phyloP scores from a whole-genome alignment of 2,113 vertebrate species.

The Aix galericulata region DNA sequence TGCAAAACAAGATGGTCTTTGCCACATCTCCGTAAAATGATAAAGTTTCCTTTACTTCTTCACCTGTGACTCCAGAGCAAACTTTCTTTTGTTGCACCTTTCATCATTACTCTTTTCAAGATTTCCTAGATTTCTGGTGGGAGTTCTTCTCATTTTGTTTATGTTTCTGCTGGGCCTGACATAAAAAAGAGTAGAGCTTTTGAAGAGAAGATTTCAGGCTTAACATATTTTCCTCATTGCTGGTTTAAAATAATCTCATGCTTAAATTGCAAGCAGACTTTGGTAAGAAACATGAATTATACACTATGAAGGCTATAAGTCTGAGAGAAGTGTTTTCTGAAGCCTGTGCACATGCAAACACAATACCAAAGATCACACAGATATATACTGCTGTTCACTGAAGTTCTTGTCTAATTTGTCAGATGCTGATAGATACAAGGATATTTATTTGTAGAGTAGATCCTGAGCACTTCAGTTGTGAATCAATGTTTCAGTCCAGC shows the following conservation, averaged over 20 bases:
- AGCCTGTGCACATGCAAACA: neutral
- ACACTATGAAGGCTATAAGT: no score
- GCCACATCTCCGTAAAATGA: constrained; percentile 27
- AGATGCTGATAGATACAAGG: neutral
- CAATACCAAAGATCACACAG: neutral
- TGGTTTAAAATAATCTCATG: neutral
- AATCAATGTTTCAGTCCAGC: rapidly evolving
- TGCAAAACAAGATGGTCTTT: constrained; percentile 12
- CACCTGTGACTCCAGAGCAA: constrained; percentile 55
- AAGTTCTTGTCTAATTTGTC: neutral
- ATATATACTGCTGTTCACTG: rapidly evolving
- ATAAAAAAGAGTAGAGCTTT: neutral
- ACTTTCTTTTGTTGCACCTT: constrained; percentile 26
- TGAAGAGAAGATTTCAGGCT: neutral
- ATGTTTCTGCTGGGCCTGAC: constrained; percentile 12
- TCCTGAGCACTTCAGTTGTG: neutral
- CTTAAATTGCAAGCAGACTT: neutral
- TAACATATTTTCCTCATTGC: neutral
- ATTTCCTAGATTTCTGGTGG: constrained; percentile 26
- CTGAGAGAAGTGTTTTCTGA: neutral
- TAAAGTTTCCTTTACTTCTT: constrained; percentile 49
- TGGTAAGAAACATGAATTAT: neutral
- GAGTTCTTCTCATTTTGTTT: constrained; percentile 34
- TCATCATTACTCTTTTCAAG: constrained; percentile 48
- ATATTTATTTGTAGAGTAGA: neutral